Evolutionary conservation across 2,888 invertebrate species (phyloP).

Genomic region (Eueremaeus valkanovi): DNA sequence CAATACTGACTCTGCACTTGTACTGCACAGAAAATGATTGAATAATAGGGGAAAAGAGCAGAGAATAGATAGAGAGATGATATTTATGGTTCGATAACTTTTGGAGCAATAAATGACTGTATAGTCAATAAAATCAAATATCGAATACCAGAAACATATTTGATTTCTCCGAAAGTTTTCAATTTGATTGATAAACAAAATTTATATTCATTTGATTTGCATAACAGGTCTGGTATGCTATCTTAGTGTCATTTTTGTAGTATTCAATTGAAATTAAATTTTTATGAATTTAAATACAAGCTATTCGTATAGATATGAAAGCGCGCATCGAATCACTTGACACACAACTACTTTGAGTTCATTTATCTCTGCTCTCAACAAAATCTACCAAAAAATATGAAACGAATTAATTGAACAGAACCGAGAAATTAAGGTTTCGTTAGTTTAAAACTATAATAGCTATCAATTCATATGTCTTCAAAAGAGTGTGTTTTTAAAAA

Average conservation of each 20-base stretch:
- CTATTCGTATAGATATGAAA: no score
- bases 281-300: no score
- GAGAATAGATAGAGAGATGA: not conserved
- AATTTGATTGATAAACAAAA: not conserved
- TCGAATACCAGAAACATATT: not conserved
- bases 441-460: not conserved
- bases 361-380: no score
- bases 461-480: not conserved
- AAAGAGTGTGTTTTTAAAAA: no score
- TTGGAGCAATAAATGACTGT: not conserved
- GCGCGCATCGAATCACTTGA: no score
- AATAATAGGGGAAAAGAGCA: not conserved
- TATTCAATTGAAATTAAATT: no score
- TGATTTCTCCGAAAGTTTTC: not conserved
- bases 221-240: slow-evolving; percentile 27
- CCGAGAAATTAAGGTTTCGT: not conserved
- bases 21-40: not conserved
- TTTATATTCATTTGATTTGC: slow-evolving; percentile 8
- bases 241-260: no score
- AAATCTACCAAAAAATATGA: no score
- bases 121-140: not conserved
- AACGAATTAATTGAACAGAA: no score
- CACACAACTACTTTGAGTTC: no score
- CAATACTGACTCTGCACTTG: no score
- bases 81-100: not conserved